phyloP scores from a whole-genome alignment of 2,888 invertebrate species.

The Tetranychus truncatus region DNA sequence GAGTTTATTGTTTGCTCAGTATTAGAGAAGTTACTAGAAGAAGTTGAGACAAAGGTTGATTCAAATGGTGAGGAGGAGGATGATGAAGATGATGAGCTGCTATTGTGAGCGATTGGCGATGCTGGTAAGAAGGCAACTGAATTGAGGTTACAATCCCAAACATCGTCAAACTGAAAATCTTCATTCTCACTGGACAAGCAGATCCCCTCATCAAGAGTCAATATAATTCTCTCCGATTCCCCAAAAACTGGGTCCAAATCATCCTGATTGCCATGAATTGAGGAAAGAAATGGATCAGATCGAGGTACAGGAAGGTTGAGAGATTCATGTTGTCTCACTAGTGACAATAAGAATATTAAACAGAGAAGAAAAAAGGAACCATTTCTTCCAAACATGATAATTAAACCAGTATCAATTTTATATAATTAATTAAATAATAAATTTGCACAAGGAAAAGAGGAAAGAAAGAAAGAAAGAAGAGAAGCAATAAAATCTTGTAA shows the following conservation, averaged over 20 bases:
- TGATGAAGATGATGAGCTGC: neutral
- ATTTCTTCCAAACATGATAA: too few relatives aligned
- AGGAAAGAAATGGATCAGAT: neutral
- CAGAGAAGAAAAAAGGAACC: too few relatives aligned
- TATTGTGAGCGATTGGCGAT: neutral
- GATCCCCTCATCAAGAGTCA: neutral
- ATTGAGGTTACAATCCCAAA: neutral
- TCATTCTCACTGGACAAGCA: neutral
- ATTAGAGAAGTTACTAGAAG: neutral
- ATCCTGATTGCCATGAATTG: neutral
- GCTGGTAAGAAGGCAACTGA: neutral
- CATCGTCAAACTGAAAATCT: neutral
- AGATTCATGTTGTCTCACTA: neutral
- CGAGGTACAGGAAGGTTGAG: neutral
- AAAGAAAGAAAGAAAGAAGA: too few relatives aligned
- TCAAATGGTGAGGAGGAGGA: neutral
- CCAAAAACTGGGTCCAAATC: neutral
- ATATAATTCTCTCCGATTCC: neutral
- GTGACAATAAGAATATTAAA: neutral
- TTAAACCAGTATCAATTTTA: too few relatives aligned
- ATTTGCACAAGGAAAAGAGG: too few relatives aligned
- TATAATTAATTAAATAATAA: too few relatives aligned
- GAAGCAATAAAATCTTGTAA: too few relatives aligned
- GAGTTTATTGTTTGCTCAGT: neutral
- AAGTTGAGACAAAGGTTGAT: neutral